Evolutionary conservation across 2,888 invertebrate species (phyloP).

Genomic region (Cordilura impudica): DNA sequence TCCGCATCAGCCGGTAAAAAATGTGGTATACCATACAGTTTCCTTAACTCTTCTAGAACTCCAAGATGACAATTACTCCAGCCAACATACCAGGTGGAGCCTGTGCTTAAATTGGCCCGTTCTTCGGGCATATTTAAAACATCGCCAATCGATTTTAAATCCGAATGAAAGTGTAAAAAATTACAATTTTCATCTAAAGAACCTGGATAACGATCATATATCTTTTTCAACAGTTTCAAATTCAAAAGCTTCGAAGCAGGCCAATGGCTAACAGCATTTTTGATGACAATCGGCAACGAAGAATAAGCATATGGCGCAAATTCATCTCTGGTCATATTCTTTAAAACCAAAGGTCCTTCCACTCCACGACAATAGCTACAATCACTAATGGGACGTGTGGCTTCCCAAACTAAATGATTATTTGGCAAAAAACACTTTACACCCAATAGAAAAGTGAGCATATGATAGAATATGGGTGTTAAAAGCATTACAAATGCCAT

Average conservation of each 20-base stretch:
- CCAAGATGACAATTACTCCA: conserved; percentile 95
- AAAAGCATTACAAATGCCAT: conserved; percentile 74
- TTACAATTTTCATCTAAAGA: conserved; percentile 90
- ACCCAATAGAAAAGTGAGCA: conserved; percentile 78
- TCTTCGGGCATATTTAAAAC: conserved; percentile 87
- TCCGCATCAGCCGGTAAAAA: conserved; percentile 94
- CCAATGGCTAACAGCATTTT: conserved; percentile 87
- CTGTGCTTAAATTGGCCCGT: conserved; percentile 80
- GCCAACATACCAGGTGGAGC: conserved; percentile 92
- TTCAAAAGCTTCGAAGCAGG: conserved; percentile 84
- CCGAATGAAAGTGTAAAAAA: conserved; percentile 91
- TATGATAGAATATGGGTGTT: conserved; percentile 75
- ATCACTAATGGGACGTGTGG: conserved; percentile 88
- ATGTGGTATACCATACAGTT: conserved; percentile 88
- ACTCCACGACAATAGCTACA: conserved; percentile 87
- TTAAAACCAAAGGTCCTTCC: conserved; percentile 83
- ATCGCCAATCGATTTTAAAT: conserved; percentile 86
- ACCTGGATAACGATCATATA: conserved; percentile 84
- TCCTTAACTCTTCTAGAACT: conserved; percentile 84
- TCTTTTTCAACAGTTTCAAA: conserved; percentile 83
- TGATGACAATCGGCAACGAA: conserved; percentile 88
- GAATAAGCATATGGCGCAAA: conserved; percentile 88
- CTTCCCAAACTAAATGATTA: conserved; percentile 92
- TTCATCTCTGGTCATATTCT: conserved; percentile 83
- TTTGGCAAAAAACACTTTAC: conserved; percentile 88